phyloP scores from a whole-genome alignment of 2,797 vertebrate species.

The Bryconaethiops microstoma region DNA sequence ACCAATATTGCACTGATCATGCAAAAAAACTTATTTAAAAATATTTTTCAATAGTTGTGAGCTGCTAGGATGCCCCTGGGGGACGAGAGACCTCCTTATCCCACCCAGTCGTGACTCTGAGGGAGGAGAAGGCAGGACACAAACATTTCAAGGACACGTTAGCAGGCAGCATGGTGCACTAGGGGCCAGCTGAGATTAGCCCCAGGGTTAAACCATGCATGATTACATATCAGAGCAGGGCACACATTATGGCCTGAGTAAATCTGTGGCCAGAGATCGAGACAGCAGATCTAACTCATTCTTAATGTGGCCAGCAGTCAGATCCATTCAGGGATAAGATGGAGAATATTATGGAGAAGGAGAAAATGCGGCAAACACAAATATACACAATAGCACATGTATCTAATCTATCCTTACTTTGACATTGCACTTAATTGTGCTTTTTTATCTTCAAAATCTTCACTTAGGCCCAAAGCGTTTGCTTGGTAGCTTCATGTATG shows the following conservation, averaged over 20 bases:
- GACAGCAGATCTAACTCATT: constrained; percentile 50
- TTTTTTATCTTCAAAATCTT: constrained; percentile 37
- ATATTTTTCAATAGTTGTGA: not conserved
- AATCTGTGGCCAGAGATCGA: constrained; percentile 56
- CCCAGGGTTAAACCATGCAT: constrained; percentile 64
- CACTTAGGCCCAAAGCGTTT: constrained; percentile 7
- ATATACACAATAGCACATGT: constrained; percentile 30
- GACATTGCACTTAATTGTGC: constrained; percentile 46
- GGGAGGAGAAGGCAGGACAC: constrained; percentile 46
- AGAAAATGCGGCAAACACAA: constrained; percentile 25
- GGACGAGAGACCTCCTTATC: constrained; percentile 17
- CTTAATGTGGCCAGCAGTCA: constrained; percentile 57
- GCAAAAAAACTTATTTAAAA: too few species aligned
- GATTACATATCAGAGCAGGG: constrained; percentile 66
- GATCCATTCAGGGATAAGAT: constrained; percentile 59
- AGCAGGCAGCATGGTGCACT: constrained; percentile 42
- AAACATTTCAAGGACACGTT: constrained; percentile 66
- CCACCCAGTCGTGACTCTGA: constrained; percentile 24
- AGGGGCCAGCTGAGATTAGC: constrained; percentile 61
- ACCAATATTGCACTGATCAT: not conserved
- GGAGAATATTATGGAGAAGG: constrained; percentile 41
- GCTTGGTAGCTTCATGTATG: constrained; percentile 28
- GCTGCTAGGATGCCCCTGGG: not conserved
- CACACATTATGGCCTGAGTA: constrained; percentile 59
- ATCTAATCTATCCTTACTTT: constrained; percentile 42